These are phyloP conservation scores for Ophioninae sp. DNA, from an alignment of 2,888 invertebrate genomes.

Conservation along the genomic window DNA sequence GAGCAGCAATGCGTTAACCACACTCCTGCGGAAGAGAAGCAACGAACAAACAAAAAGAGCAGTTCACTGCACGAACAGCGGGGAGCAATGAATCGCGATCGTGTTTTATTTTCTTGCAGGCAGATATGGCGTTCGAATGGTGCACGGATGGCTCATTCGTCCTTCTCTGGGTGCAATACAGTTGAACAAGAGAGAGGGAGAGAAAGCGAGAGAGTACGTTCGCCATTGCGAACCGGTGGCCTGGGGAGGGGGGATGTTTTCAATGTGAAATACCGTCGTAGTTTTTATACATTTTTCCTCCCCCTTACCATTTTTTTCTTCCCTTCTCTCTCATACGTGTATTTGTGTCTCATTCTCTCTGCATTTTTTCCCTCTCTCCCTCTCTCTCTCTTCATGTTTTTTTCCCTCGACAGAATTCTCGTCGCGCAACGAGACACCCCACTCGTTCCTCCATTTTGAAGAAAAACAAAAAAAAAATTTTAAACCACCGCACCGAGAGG, in stretches of 20 bases:
- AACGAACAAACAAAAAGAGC: constrained; percentile 10
- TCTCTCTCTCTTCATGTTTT: constrained; percentile 25
- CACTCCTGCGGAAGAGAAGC: neutral
- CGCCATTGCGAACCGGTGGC: constrained; percentile 48
- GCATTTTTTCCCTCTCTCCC: constrained; percentile 54
- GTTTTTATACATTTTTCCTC: constrained; percentile 56
- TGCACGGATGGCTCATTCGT: constrained; percentile 45
- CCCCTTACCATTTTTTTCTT: constrained; percentile 17
- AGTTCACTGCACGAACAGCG: constrained; percentile 24
- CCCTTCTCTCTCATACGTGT: constrained; percentile 44
- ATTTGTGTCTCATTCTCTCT: constrained; percentile 58
- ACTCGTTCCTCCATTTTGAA: constrained; percentile 13
- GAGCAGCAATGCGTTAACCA: constrained; percentile 11
- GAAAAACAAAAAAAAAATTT: constrained; percentile 22
- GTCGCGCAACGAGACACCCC: constrained; percentile 34
- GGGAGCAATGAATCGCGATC: constrained; percentile 59
- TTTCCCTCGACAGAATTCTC: constrained; percentile 37
- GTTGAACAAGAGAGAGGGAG: constrained; percentile 47
- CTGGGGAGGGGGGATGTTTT: constrained; percentile 67
- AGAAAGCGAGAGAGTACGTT: constrained; percentile 50
- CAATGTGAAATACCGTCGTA: constrained; percentile 73
- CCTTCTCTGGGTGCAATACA: constrained; percentile 34
- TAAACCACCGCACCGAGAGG: constrained; percentile 58
- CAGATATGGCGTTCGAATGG: constrained; percentile 69
- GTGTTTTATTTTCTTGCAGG: constrained; percentile 74